Conservation (phyloP, 2,888 invertebrate genomes). For the Tachina grossa region DNA sequence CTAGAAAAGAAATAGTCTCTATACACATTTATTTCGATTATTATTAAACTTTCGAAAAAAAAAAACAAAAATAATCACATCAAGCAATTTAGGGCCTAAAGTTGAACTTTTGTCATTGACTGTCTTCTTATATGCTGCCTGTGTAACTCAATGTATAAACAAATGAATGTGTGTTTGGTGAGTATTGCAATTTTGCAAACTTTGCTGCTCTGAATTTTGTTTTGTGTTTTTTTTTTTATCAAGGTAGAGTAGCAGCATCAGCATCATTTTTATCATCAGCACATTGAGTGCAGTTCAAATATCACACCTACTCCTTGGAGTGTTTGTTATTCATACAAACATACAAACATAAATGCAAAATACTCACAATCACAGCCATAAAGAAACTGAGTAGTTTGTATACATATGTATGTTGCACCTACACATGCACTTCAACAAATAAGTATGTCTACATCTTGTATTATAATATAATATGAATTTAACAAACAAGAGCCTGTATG, state of each 20-base stretch:
- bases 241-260: slow-evolving; percentile 52
- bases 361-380: slow-evolving; percentile 20
- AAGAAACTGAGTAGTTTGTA: slow-evolving; percentile 15
- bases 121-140: not conserved
- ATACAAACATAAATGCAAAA: slow-evolving; percentile 16
- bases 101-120: not conserved
- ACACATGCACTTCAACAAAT: slow-evolving; percentile 1
- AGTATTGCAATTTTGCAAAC: slow-evolving; percentile 35
- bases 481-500: not conserved
- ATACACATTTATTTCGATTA: too few species aligned
- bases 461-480: slow-evolving; percentile 22
- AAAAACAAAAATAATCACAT: too few species aligned
- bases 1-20: too few species aligned
- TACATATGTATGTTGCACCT: not conserved
- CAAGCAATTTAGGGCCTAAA: not conserved
- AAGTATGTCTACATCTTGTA: slow-evolving; percentile 1
- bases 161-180: not conserved
- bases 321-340: slow-evolving; percentile 54
- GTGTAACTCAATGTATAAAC: not conserved
- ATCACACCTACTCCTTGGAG: slow-evolving; percentile 76
- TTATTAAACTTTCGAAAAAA: too few species aligned
- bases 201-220: slow-evolving; percentile 7
- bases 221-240: not conserved
- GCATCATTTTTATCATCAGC: slow-evolving; percentile 50
- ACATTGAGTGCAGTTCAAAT: slow-evolving; percentile 78